Conservation (phyloP, 2,888 invertebrate species). For the Drosophila heteroneura region DNA sequence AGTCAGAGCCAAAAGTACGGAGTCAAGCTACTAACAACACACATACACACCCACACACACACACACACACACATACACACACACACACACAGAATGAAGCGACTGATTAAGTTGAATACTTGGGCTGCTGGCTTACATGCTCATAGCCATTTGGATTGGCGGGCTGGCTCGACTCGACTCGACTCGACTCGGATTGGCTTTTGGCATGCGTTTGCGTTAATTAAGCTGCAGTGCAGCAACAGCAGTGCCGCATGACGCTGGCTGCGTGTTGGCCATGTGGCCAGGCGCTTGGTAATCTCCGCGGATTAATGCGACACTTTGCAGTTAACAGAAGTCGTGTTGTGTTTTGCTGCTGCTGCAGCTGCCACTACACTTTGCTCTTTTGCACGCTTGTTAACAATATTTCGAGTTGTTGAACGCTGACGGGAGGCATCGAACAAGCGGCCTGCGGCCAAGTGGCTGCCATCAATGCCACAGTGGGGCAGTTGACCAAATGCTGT, state of each 20-base stretch:
- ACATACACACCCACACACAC: conserved; percentile 2
- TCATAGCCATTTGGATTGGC: conserved; percentile 35
- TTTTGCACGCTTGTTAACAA: conserved; percentile 77
- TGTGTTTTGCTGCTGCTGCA: conserved; percentile 23
- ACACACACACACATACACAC: background rate
- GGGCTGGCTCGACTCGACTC: conserved; percentile 11
- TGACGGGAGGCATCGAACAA: conserved; percentile 53
- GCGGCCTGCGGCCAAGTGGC: conserved; percentile 68
- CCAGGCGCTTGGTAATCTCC: conserved; percentile 71
- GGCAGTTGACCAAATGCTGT: conserved; percentile 19
- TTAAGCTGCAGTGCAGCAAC: conserved; percentile 66
- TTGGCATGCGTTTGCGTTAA: conserved; percentile 75
- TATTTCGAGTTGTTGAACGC: conserved; percentile 68
- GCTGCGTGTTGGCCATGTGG: conserved; percentile 61
- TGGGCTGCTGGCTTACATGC: conserved; percentile 54
- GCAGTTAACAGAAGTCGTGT: conserved; percentile 70
- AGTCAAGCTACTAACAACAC: conserved; percentile 21
- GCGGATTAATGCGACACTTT: conserved; percentile 77
- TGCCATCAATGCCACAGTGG: conserved; percentile 42
- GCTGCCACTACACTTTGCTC: conserved; percentile 48
- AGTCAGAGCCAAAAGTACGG: background rate
- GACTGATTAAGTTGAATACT: conserved; percentile 75
- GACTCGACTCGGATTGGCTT: conserved; percentile 49
- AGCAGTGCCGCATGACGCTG: conserved; percentile 28
- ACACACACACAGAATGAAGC: conserved; percentile 34